Base-by-base conservation (phyloP, 2,113 vertebrate genomes). In the Malurus alboscapulatus region DNA sequence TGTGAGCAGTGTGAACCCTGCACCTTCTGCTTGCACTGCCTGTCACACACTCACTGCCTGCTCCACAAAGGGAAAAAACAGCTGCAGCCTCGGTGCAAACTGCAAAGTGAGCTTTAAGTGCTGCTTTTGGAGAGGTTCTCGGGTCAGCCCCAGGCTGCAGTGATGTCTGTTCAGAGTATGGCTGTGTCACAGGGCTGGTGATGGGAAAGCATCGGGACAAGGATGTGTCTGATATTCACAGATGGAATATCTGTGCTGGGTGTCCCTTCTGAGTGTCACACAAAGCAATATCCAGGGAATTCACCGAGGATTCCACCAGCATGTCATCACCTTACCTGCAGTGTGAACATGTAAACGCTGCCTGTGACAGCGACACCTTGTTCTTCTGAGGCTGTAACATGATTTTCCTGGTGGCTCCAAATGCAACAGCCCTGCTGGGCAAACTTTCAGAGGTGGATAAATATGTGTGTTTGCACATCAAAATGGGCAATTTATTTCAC, bases 391-490 rank as follows among this genome's bases (percentile, higher is more conserved):
- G 27, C 0, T 66, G 26, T 48, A n/a, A 77, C 2, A 16, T 36
- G 72, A 86, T 93, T 95, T 92, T 86, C 66, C 21, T 48, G 51
- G 21, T 51, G 9, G 17, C 55, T 84, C 55, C 44, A 7, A 34
- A 73, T 58, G 30, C 2, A 5, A 44, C 13, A 59, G 78, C 53
- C 75, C 82, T 85, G 82, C 94, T 90, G 87, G 72, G 85, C 72
- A 86, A 36, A 81, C 84, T 93, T 94, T 87, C 69, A 38, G 36
- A 79, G 67, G 57, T 62, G 76, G 82, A 36, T 66, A 68, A 42
- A 68, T 73, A 45, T 18, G 89, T 90, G 91, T 65, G 87, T 91
- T 88, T 84, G 86, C 81, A 91, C 95, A 95, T 95, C 58, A 82
- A 82, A 94, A 92, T 3, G 76, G 48, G 62, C 73, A 81, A 86